Conservation (phyloP, 37 sponge, comb jelly and placozoan genomes). For the Amphimedon queenslandica region DNA sequence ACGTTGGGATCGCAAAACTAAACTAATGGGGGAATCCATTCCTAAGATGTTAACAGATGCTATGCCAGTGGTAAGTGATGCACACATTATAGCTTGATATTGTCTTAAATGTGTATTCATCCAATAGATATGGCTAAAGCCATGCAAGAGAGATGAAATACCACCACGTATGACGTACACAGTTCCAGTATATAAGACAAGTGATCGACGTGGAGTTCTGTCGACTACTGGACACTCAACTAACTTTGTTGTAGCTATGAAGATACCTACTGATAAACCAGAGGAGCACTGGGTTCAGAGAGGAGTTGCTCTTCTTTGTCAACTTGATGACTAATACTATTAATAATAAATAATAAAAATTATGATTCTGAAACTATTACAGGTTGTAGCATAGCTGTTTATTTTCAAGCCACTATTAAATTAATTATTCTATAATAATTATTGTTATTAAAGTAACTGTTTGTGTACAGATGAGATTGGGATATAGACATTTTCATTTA, state of each 20-base stretch:
- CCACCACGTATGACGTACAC: constrained; percentile 76
- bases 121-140: constrained; percentile 94
- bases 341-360: neutral
- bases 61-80: constrained; percentile 91
- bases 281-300: constrained; percentile 96
- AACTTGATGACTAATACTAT: constrained; percentile 87
- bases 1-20: constrained; percentile 88
- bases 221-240: constrained; percentile 99
- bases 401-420: neutral
- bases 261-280: constrained; percentile 87
- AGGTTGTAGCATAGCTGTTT: too few species aligned
- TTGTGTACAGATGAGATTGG: too few species aligned
- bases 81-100: constrained; percentile 1
- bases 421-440: neutral
- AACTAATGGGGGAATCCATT: constrained; percentile 88
- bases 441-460: neutral
- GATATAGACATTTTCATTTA: too few species aligned
- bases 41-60: constrained; percentile 94
- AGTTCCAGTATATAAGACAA: constrained; percentile 97
- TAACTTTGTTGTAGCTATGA: constrained; percentile 97
- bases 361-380: neutral
- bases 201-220: constrained; percentile 94
- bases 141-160: constrained; percentile 87
- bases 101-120: neutral
- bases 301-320: constrained; percentile 98